Evolutionary conservation across 1,140 invertebrate genomes (phyloP).

Genomic region (Lepeophtheirus salmonis): DNA sequence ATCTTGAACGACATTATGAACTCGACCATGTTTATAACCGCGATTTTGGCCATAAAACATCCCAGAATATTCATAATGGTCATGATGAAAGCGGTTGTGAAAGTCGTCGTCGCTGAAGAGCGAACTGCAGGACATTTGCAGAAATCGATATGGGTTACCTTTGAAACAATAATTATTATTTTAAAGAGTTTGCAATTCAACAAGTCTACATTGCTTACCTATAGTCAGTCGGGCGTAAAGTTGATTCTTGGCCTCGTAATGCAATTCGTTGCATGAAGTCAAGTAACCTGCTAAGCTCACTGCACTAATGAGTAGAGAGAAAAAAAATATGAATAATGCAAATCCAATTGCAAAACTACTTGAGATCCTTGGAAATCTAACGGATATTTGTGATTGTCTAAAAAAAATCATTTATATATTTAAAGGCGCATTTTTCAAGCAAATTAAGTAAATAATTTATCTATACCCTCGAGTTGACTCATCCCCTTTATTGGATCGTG

Average conservation of each 20-base stretch:
- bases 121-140: background rate
- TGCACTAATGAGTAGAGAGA: background rate
- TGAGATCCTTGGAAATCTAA: background rate
- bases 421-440: background rate
- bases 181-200: background rate
- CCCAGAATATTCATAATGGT: slow-evolving; percentile 14
- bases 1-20: background rate
- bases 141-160: background rate
- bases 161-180: background rate
- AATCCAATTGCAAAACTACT: background rate
- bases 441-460: background rate
- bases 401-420: background rate
- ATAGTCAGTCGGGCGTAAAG: slow-evolving; percentile 6
- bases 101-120: slow-evolving; percentile 12
- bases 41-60: slow-evolving; percentile 13
- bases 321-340: background rate
- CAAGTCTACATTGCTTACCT: slow-evolving; percentile 9
- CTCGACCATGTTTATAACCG: slow-evolving; percentile 12
- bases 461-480: too few species aligned
- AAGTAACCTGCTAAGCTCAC: slow-evolving; percentile 1
- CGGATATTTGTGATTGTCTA: background rate
- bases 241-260: slow-evolving; percentile 10
- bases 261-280: slow-evolving; percentile 6
- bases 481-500: background rate
- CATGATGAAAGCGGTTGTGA: slow-evolving; percentile 14